Evolutionary conservation across 2,113 vertebrate species (phyloP).

Genomic region (Tichodroma muraria): DNA sequence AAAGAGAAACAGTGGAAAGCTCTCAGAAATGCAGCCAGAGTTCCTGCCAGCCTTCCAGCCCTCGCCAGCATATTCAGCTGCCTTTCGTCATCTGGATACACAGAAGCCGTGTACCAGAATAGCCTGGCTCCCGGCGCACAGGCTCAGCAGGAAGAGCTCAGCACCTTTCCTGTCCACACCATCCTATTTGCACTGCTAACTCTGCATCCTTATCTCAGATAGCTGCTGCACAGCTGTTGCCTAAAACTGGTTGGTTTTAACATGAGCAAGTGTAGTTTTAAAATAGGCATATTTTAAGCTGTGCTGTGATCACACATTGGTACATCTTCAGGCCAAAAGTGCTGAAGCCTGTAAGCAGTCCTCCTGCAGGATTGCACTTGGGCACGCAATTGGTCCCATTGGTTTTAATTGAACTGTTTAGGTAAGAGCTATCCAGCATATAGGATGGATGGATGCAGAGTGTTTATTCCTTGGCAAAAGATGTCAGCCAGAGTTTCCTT

Average conservation of each 20-base stretch:
- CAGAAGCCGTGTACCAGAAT: conserved; percentile 19
- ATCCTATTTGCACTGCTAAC: not conserved
- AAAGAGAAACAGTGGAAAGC: not conserved
- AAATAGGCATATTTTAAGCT: not conserved
- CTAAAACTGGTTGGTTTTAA: not conserved
- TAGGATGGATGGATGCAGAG: not conserved
- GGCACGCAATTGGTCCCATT: not conserved
- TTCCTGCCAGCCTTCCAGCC: not conserved
- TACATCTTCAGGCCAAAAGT: not conserved
- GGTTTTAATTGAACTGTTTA: not conserved
- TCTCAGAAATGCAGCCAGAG: not conserved
- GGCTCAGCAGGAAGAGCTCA: conserved; percentile 20
- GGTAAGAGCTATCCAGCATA: not conserved
- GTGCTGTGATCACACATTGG: not conserved
- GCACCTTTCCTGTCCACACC: conserved; percentile 16
- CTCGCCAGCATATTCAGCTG: conserved; percentile 6
- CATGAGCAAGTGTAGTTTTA: not conserved
- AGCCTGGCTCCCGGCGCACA: not conserved
- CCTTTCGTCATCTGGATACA: not conserved
- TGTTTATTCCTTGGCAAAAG: not conserved
- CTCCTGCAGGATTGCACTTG: not conserved
- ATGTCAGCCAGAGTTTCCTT: not conserved
- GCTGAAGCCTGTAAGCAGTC: not conserved
- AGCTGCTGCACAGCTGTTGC: conserved; percentile 32
- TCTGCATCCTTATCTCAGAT: conserved; percentile 1